phyloP scores from a whole-genome alignment of 2,888 invertebrate genomes.

The Eurytoma californica region DNA sequence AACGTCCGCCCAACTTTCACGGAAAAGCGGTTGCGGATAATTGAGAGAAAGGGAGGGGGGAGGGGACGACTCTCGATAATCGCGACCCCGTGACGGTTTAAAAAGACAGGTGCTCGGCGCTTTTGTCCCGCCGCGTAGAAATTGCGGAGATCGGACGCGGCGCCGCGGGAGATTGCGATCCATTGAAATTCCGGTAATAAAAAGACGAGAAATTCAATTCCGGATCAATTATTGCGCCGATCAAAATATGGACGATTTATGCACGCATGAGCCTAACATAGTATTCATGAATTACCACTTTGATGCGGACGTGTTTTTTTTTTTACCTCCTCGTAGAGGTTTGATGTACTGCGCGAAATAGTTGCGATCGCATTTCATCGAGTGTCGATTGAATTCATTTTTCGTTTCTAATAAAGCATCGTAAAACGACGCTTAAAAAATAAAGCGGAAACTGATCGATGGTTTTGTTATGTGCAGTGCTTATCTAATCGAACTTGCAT shows the following conservation, averaged over 20 bases:
- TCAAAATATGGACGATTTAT: slow-evolving; percentile 23
- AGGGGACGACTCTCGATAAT: slow-evolving; percentile 21
- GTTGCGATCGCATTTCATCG: too few relatives aligned
- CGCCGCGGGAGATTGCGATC: not conserved
- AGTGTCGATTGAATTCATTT: too few relatives aligned
- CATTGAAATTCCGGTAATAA: slow-evolving; percentile 15
- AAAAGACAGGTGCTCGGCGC: not conserved
- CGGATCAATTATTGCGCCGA: not conserved
- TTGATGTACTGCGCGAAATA: too few relatives aligned
- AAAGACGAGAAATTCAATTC: slow-evolving; percentile 14
- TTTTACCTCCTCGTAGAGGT: too few relatives aligned
- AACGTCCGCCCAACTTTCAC: slow-evolving; percentile 42
- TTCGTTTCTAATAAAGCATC: too few relatives aligned
- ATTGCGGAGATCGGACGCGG: not conserved
- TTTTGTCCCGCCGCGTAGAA: slow-evolving; percentile 4
- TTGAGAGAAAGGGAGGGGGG: slow-evolving; percentile 1
- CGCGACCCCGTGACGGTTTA: not conserved
- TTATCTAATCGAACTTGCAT: too few relatives aligned
- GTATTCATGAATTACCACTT: not conserved
- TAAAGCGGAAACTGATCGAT: too few relatives aligned
- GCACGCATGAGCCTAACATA: not conserved
- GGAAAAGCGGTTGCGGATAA: slow-evolving; percentile 26
- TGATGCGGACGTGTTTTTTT: too few relatives aligned
- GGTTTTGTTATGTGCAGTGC: too few relatives aligned
- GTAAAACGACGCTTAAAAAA: too few relatives aligned